Percentiles rank a stretch among this genome's conserved stretches.
phyloP scores from a whole-genome alignment of 2,113 vertebrate genomes.

The Verasper variegatus region DNA sequence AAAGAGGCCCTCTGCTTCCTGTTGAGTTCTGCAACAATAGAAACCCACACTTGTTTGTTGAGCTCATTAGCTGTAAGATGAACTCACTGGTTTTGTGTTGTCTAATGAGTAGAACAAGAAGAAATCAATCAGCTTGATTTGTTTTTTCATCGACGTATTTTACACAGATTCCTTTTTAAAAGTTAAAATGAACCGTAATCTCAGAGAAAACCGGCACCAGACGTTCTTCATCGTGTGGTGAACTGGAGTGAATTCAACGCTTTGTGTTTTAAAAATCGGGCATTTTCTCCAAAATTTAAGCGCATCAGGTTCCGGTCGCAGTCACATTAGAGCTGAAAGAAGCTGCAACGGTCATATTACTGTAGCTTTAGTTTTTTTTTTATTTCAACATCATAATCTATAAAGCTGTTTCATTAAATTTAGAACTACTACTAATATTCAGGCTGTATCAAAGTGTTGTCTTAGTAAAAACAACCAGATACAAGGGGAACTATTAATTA shows the following conservation, averaged over 20 bases:
- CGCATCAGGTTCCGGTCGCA: too few relatives aligned
- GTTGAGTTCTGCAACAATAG: conserved; percentile 10
- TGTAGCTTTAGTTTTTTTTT: too few relatives aligned
- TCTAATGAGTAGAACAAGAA: too few relatives aligned
- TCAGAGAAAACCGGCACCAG: background rate
- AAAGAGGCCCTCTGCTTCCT: background rate
- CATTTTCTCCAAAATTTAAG: too few relatives aligned
- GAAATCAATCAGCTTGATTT: too few relatives aligned
- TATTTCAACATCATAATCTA: too few relatives aligned
- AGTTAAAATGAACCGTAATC: background rate
- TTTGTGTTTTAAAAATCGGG: background rate
- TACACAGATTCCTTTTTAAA: background rate
- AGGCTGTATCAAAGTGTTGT: background rate
- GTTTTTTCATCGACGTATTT: too few relatives aligned
- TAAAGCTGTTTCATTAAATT: background rate
- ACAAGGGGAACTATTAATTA: too few relatives aligned
- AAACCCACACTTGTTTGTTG: background rate
- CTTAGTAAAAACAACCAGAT: background rate
- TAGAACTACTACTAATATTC: background rate
- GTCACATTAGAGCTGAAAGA: background rate
- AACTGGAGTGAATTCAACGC: background rate
- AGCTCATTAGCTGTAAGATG: too few relatives aligned
- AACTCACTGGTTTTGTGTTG: too few relatives aligned
- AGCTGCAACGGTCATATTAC: background rate
- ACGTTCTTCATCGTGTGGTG: background rate